Evolutionary conservation across 2,113 vertebrate species (phyloP), one percentile per base, ranked within the genome.

Genomic region (Sardina pilchardus): DNA sequence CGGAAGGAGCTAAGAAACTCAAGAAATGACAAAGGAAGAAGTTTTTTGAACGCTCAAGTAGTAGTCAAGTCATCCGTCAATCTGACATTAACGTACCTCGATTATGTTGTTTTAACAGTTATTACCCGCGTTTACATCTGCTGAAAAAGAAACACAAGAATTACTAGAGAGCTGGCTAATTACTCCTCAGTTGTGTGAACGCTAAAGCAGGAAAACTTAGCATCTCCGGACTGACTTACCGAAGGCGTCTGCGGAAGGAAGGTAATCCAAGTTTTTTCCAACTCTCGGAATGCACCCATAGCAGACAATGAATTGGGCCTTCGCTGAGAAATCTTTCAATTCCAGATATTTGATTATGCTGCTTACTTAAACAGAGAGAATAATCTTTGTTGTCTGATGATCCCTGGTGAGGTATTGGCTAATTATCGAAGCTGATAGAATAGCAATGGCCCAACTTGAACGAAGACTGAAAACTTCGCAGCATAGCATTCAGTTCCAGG

Each of bases 161-260:
- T 78, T 78, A 16, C 71, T 78, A 34, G 71, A 78, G 30, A 78
- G 71, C 71, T 78, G 8, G 71, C 71, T 78, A 78, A 78, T 78
- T 78, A 78, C 71, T 34, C 30, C 67, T 87, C 36, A 88, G 30
- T 83, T 59, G 87, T 89, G 71, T 78, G 12, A 78, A 36, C 26
- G 71, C 30, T 4, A 78, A 12, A 36, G 71, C 30, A 78, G 71
- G 71, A 84, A 86, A 91, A 87, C 87, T 91, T 86, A 86, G 82
- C 87, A 88, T 56, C 63, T 84, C 84, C 47, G 78, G 88, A 84
- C 67, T 83, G 71, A 85, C 84, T 88, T 82, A 89, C 81, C 30
- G 21, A 85, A 89, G 90, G 90, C 88, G 91, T 87, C 85, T 88
- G 88, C 86, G 88, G 89, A 89, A 89, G 87, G 88, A 81, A 89